Conservation (phyloP, 2,113 vertebrate species). For the Prinia subflava region DNA sequence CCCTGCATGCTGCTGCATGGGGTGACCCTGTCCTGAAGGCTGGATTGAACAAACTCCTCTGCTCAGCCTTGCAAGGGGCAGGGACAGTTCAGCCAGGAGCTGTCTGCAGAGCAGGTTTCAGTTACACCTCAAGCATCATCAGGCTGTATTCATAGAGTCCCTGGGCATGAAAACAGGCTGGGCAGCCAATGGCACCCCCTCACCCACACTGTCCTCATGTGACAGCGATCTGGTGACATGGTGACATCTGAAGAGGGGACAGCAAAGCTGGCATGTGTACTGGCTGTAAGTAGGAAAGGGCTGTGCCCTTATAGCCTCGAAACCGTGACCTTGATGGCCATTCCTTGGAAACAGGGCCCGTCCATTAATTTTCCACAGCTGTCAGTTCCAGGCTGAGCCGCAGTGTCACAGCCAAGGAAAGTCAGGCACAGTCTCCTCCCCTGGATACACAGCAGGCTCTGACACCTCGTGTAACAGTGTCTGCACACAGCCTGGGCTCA, state of each 20-base stretch:
- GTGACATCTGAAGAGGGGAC: not conserved
- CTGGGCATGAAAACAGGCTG: not conserved
- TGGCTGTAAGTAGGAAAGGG: not conserved
- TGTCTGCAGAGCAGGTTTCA: not conserved
- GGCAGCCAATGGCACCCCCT: not conserved
- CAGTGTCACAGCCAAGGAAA: not conserved
- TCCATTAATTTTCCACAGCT: not conserved
- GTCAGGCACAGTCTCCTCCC: not conserved
- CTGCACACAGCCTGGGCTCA: not conserved
- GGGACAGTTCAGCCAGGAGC: not conserved
- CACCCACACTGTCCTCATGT: not conserved
- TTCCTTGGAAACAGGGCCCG: not conserved
- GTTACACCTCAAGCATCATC: not conserved
- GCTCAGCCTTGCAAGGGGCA: not conserved
- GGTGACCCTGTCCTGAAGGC: not conserved
- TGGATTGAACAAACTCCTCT: not conserved
- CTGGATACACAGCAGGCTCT: not conserved
- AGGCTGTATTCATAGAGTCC: not conserved
- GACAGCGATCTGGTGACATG: not conserved
- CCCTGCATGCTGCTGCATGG: rapidly evolving
- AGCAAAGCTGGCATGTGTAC: not conserved
- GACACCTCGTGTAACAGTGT: not conserved
- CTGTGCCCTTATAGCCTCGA: not conserved
- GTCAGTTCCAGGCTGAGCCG: not conserved
- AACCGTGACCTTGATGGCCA: not conserved